Evolutionary conservation across 2,113 vertebrate species (phyloP).

Genomic region (Semnopithecus entellus): DNA sequence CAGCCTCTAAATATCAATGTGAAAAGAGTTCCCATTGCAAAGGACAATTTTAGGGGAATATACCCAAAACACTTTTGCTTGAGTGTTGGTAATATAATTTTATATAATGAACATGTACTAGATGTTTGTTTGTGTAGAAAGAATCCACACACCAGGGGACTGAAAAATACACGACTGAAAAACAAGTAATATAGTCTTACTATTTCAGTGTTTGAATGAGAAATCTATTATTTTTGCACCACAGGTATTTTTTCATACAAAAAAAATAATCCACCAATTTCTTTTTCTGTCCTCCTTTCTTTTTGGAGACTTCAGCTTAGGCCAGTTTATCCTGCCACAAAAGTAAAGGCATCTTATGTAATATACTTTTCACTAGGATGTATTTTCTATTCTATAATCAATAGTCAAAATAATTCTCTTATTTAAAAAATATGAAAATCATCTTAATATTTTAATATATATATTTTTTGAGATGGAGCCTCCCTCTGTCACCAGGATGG

Average conservation of each 20-base stretch:
- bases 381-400: not conserved
- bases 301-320: not conserved
- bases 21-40: constrained; percentile 34
- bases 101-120: constrained; percentile 51
- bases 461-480: no score
- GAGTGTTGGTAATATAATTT: constrained; percentile 53
- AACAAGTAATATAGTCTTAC: constrained; percentile 29
- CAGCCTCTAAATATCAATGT: constrained; percentile 10
- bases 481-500: no score
- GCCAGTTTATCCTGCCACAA: not conserved
- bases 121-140: constrained; percentile 32
- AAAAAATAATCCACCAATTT: not conserved
- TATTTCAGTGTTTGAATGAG: not conserved
- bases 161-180: constrained; percentile 42
- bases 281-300: not conserved
- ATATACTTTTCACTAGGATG: not conserved
- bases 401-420: not conserved
- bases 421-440: not conserved
- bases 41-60: constrained; percentile 25
- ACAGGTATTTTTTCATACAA: constrained; percentile 44
- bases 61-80: constrained; percentile 23
- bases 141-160: not conserved
- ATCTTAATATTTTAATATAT: not conserved
- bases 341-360: not conserved
- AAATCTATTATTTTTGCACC: constrained; percentile 60